A percentile compares a stretch with the other conserved stretches of the same genome.
These are phyloP conservation scores for Heptranchias perlo DNA, from an alignment of 2,113 vertebrate genomes.

Conservation along the genomic window DNA sequence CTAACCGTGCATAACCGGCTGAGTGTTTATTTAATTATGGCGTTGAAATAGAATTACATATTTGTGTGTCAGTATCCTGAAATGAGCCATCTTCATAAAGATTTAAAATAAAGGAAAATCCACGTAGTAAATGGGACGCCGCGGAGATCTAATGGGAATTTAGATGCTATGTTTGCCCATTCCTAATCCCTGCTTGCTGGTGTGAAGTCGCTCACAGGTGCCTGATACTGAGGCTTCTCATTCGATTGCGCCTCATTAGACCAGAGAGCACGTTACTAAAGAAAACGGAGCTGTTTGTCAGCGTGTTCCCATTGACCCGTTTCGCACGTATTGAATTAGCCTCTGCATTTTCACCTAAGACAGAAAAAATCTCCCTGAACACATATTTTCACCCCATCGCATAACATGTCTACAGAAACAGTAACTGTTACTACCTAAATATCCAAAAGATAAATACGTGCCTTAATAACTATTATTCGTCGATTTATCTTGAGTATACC, in stretches of 20 bases:
- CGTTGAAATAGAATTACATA: neutral
- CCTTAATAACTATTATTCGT: neutral
- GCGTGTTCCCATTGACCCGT: constrained; percentile 28
- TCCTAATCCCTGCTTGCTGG: constrained; percentile 9
- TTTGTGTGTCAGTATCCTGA: neutral
- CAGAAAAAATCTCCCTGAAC: neutral
- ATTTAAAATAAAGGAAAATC: neutral
- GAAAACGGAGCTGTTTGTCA: neutral
- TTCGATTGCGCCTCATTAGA: constrained; percentile 29
- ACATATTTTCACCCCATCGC: neutral
- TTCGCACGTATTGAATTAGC: neutral
- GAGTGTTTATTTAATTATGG: neutral
- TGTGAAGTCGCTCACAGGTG: constrained; percentile 27
- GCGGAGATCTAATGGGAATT: neutral
- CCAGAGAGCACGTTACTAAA: neutral
- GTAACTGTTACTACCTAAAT: neutral
- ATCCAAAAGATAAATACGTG: neutral
- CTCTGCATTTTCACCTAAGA: neutral
- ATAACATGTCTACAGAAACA: no score
- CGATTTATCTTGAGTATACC: neutral
- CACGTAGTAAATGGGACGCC: neutral
- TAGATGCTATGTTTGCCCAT: neutral
- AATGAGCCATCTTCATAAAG: neutral
- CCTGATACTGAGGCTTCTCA: neutral
- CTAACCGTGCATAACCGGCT: neutral